A percentile compares a stretch with the other conserved stretches of the same genome.
Evolutionary conservation across 2,797 vertebrate species (phyloP).

Genomic region (Oophaga sylvatica): DNA sequence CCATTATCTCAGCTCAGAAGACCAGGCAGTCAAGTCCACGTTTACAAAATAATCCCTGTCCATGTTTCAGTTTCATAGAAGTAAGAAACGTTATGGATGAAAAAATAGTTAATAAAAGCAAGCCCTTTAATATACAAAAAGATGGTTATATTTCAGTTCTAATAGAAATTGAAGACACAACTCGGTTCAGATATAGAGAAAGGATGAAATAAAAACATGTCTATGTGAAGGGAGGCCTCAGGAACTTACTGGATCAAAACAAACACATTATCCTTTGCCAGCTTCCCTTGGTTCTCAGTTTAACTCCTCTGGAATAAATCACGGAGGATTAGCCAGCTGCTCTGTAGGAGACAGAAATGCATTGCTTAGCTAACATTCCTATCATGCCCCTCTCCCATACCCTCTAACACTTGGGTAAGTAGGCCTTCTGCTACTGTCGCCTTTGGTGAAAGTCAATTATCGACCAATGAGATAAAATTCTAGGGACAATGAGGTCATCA

Average conservation of each 20-base stretch:
- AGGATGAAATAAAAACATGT: neutral
- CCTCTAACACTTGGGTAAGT: conserved; percentile 25
- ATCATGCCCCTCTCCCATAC: conserved; percentile 59
- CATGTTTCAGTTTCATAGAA: neutral
- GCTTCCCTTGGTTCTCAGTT: conserved; percentile 30
- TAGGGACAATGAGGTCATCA: conserved; percentile 18
- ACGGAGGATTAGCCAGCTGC: conserved; percentile 58
- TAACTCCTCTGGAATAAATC: conserved; percentile 59
- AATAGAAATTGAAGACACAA: neutral
- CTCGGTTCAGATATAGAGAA: neutral
- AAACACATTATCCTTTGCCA: conserved; percentile 34
- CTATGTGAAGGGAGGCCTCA: conserved; percentile 3
- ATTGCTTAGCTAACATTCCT: conserved; percentile 67
- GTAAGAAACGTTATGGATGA: neutral
- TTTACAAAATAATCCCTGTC: too few species aligned
- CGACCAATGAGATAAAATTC: conserved; percentile 20
- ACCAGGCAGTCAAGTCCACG: too few species aligned
- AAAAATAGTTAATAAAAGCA: neutral
- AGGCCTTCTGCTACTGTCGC: conserved; percentile 2
- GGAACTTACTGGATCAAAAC: conserved; percentile 36
- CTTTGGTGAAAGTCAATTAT: conserved; percentile 23
- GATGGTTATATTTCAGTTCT: neutral
- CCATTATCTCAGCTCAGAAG: too few species aligned
- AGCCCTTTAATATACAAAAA: neutral
- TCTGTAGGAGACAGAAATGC: conserved; percentile 49